Conservation (phyloP, 2,797 vertebrate species). For the Melanotaenia nigrans region DNA sequence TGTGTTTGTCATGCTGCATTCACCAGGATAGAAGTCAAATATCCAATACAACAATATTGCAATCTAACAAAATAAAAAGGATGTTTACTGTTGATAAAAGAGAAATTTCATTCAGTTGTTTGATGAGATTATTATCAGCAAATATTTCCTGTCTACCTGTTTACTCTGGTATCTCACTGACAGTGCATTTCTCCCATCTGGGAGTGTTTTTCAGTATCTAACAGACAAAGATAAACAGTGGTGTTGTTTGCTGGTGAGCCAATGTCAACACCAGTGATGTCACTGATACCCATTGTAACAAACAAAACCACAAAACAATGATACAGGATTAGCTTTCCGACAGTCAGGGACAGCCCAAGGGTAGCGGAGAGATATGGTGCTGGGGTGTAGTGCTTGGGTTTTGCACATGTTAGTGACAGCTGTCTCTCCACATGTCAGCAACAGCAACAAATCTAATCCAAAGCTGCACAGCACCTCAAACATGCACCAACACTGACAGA, state of each 20-base stretch:
- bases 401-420: slow-evolving; percentile 61
- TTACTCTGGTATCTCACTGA: slow-evolving; percentile 70
- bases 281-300: slow-evolving; percentile 75
- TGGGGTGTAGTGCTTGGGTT: slow-evolving; percentile 25
- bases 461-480: slow-evolving; percentile 57
- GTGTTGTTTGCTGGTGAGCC: slow-evolving; percentile 70
- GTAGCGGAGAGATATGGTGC: slow-evolving; percentile 49
- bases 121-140: slow-evolving; percentile 80
- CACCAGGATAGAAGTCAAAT: slow-evolving; percentile 8
- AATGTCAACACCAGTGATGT: slow-evolving; percentile 76
- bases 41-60: slow-evolving; percentile 3
- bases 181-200: slow-evolving; percentile 67
- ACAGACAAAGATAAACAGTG: slow-evolving; percentile 73
- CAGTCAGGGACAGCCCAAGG: slow-evolving; percentile 59
- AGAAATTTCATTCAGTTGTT: slow-evolving; percentile 64
- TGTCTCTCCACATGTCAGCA: slow-evolving; percentile 73
- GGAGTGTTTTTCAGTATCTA: slow-evolving; percentile 74
- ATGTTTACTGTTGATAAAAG: slow-evolving; percentile 49
- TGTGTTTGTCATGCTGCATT: slow-evolving; percentile 14
- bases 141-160: slow-evolving; percentile 72
- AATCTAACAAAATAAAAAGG: slow-evolving; percentile 32
- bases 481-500: slow-evolving; percentile 55
- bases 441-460: slow-evolving; percentile 73
- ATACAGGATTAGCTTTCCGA: slow-evolving; percentile 67
- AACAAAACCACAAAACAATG: slow-evolving; percentile 71